These are phyloP conservation scores for Eubucco bourcierii DNA, from an alignment of 2,113 vertebrate species.

Conservation along the genomic window DNA sequence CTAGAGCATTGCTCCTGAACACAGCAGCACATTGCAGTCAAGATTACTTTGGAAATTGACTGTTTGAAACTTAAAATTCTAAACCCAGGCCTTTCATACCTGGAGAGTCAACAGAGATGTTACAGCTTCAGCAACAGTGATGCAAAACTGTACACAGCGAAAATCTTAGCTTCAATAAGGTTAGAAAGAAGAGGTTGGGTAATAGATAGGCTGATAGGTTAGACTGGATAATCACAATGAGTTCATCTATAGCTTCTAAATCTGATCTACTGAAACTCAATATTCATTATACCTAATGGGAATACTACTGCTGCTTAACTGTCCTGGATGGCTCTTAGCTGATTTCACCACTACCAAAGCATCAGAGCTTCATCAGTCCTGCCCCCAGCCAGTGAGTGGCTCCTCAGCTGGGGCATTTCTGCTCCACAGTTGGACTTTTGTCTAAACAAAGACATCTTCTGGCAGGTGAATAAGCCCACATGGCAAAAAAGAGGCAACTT, in stretches of 20 bases:
- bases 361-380: background rate
- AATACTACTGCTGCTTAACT: background rate
- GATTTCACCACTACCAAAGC: background rate
- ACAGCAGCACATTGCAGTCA: background rate
- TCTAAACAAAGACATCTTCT: background rate
- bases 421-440: background rate
- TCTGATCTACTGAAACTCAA: background rate
- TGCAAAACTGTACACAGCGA: too few relatives aligned
- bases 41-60: background rate
- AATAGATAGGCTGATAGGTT: background rate
- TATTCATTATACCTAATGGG: fast-evolving
- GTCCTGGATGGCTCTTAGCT: background rate
- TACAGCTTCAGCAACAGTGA: background rate
- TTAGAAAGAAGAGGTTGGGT: too few relatives aligned
- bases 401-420: background rate
- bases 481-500: background rate
- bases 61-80: background rate
- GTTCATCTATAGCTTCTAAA: background rate
- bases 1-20: background rate
- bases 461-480: background rate
- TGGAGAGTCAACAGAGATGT: background rate
- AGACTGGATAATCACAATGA: background rate
- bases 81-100: background rate
- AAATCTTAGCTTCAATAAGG: too few relatives aligned
- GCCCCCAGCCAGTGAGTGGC: background rate